Percentiles rank a stretch among this genome's conserved stretches.
Conservation (phyloP, 92 coral and sea anemone species). For the Anthopleura xanthogrammica region DNA sequence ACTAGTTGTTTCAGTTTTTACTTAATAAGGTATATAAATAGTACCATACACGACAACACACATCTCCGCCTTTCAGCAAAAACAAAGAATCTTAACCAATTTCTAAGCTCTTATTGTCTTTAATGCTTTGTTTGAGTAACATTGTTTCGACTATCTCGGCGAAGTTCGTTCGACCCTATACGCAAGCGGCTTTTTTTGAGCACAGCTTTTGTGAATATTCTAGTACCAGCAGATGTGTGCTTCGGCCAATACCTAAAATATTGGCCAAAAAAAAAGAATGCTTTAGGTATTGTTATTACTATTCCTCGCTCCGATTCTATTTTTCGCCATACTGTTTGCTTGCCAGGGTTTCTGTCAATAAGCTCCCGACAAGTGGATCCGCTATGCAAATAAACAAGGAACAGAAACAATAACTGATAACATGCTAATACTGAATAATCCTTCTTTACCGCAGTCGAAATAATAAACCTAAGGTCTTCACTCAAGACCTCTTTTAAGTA, state of each 20-base stretch:
- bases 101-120: slow-evolving; percentile 18
- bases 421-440: not conserved
- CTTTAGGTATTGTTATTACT: not conserved
- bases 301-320: not conserved
- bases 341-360: not conserved
- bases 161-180: not conserved
- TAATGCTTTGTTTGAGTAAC: slow-evolving; percentile 16
- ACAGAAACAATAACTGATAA: not conserved
- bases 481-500: not conserved
- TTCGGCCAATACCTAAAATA: not conserved
- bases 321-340: not conserved
- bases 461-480: not conserved
- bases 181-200: slow-evolving; percentile 29
- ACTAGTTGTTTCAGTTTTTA: not conserved
- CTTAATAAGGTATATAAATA: not conserved
- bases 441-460: not conserved
- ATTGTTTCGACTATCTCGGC: slow-evolving; percentile 29
- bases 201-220: slow-evolving; percentile 9
- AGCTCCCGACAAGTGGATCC: not conserved
- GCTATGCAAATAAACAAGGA: slow-evolving; percentile 5
- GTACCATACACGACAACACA: not conserved
- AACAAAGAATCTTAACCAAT: not conserved
- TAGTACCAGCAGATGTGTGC: slow-evolving; percentile 17
- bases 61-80: not conserved
- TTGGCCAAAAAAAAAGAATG: not conserved